Evolutionary conservation across 2,113 vertebrate species (phyloP).

Genomic region (Tapirus terrestris): DNA sequence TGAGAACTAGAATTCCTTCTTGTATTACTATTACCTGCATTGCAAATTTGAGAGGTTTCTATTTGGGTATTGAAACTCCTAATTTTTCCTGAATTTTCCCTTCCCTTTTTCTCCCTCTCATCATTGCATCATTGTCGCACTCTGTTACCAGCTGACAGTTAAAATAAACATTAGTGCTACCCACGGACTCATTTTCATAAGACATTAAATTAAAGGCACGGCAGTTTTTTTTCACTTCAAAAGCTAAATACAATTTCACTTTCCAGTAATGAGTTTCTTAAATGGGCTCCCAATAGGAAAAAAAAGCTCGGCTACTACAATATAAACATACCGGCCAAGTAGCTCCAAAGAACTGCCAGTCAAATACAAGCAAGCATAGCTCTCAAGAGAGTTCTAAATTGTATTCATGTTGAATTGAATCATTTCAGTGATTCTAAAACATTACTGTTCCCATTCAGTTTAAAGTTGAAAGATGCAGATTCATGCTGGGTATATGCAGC

Average conservation of each 20-base stretch:
- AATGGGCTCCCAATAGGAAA: conserved; percentile 40
- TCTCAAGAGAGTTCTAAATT: conserved; percentile 59
- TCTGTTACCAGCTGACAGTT: conserved; percentile 36
- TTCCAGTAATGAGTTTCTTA: conserved; percentile 42
- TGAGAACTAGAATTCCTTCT: conserved; percentile 41
- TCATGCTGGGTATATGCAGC: not conserved
- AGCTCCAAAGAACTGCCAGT: conserved; percentile 64
- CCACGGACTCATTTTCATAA: conserved; percentile 54
- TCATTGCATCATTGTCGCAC: not conserved
- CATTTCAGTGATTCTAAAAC: conserved; percentile 16
- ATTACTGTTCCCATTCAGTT: conserved; percentile 9
- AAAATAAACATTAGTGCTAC: conserved; percentile 50
- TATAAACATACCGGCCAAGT: conserved; percentile 62
- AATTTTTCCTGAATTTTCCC: conserved; percentile 53
- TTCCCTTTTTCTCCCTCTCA: conserved; percentile 20
- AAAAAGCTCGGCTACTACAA: not conserved
- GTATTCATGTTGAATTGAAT: conserved; percentile 55
- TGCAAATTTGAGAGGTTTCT: conserved; percentile 44
- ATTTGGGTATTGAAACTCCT: conserved; percentile 29
- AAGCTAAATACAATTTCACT: conserved; percentile 41
- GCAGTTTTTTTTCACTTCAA: conserved; percentile 53
- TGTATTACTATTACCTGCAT: conserved; percentile 42
- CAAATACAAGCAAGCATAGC: conserved; percentile 67
- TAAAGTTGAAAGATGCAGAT: conserved; percentile 46
- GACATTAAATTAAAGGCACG: not conserved